Base-by-base conservation (phyloP, 2,113 vertebrate species). In the Gambusia affinis region DNA sequence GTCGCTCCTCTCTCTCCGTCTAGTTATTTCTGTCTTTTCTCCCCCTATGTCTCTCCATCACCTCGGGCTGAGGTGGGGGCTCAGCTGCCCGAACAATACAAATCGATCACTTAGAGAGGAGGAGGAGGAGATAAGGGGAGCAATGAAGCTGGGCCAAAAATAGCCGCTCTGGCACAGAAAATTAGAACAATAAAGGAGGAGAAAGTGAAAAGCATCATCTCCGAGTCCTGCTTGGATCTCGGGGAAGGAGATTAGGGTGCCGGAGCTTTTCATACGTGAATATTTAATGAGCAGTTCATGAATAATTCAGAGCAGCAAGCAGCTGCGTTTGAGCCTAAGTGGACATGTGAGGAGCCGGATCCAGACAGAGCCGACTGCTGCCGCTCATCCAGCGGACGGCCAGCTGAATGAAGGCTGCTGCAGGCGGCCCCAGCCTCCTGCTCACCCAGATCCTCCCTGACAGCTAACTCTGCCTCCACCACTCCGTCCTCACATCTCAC, bases 261-360 rank as follows among this genome's bases (percentile, higher is more conserved):
- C 57, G 15, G 15, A 64, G 76, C 85, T 87, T 91, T 90, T 88
- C 91, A 91, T 91, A 92, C 75, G 91, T 94, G 88, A 93, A 94
- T 94, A 94, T 91, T 94, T 93, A 82, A 94, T 88, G 78, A 88
- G 27, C 68, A 17, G 64, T 68, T 92, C 76, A 89, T 94, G 88
- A 92, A 94, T 94, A 89, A 94, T 92, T 91, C 84, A 94, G 61
- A 80, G 70, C 72, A 88, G 91, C 87, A 89, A 91, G 88, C 89
- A 92, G 87, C 88, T 90, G 91, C 71, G 81, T 91, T 92, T 91
- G 93, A 88, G 88, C 74, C 84, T 86, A 90, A 91, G 90, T 92
- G 90, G 88, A 91, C 91, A 86, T 87, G 84, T 80, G 86, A 90
- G 88, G 85, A 89, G 83, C 75, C 78, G 29, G 64, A 71, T 77